These are phyloP conservation scores for Trididemnum miniatum DNA, from an alignment of 23 tunicate species.

Conservation along the genomic window DNA sequence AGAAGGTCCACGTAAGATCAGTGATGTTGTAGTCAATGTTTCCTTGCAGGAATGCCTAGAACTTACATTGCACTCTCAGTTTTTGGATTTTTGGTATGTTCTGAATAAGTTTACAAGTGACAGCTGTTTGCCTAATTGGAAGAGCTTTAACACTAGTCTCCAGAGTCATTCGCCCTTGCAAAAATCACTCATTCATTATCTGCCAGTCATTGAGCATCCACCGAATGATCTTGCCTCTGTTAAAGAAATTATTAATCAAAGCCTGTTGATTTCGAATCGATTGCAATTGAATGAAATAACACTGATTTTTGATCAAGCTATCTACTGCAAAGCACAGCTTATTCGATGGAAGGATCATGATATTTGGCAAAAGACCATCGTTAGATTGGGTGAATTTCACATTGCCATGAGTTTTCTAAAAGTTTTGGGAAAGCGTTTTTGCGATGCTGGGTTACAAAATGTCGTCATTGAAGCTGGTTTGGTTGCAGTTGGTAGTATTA, in stretches of 20 bases:
- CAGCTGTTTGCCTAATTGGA: not conserved
- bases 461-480: not conserved
- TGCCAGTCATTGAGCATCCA: not conserved
- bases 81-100: not conserved
- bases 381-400: not conserved
- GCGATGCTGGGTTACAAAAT: conserved; percentile 2
- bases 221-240: not conserved
- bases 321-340: conserved; percentile 2
- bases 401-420: not conserved
- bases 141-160: not conserved
- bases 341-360: not conserved
- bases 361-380: not conserved
- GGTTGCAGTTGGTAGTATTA: not conserved
- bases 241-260: not conserved
- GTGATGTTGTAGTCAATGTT: not conserved
- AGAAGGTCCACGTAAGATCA: not conserved
- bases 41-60: not conserved
- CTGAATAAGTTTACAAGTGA: not conserved
- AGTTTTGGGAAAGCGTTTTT: not conserved
- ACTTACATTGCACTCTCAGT: not conserved
- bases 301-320: conserved; percentile 1
- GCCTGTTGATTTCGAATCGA: not conserved
- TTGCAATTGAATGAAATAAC: not conserved
- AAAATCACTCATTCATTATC: not conserved
- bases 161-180: not conserved